Conservation (phyloP, 2,113 vertebrate species). For the Phalacrocorax pelagicus region DNA sequence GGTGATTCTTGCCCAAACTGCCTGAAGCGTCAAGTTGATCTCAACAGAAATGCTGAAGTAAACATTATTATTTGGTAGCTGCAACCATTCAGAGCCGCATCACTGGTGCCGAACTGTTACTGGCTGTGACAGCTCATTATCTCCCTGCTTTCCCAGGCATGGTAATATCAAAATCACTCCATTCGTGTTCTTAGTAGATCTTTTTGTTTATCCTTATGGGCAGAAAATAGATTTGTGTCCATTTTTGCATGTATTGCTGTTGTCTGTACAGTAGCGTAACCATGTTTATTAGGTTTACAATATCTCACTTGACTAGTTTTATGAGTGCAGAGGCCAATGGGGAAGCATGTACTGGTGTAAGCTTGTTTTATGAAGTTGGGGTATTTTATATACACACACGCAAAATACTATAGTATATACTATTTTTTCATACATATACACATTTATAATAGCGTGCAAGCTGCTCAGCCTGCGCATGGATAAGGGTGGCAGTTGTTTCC, state of each 20-base stretch:
- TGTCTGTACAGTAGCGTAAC: not conserved
- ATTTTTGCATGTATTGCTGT: not conserved
- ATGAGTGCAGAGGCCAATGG: not conserved
- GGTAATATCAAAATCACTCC: not conserved
- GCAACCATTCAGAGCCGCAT: not conserved
- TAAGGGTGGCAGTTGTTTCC: not conserved
- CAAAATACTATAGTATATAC: not conserved
- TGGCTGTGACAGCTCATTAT: slow-evolving; percentile 48
- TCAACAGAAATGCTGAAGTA: slow-evolving; percentile 50
- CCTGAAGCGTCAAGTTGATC: slow-evolving; percentile 25
- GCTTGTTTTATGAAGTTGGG: not conserved
- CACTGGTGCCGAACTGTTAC: not conserved
- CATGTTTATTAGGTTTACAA: not conserved
- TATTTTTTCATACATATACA: not conserved
- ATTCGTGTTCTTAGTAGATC: not conserved
- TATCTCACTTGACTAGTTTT: not conserved
- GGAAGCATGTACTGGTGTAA: not conserved
- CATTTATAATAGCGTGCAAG: not conserved
- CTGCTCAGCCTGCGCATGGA: not conserved
- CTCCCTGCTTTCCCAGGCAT: not conserved
- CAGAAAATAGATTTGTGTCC: not conserved
- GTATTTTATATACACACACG: not conserved
- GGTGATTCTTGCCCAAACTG: slow-evolving; percentile 5
- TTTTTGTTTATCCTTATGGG: not conserved
- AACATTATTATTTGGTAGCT: slow-evolving; percentile 40